phyloP scores from a whole-genome alignment of 1,140 invertebrate genomes.

The Paralvinella palmiformis region DNA sequence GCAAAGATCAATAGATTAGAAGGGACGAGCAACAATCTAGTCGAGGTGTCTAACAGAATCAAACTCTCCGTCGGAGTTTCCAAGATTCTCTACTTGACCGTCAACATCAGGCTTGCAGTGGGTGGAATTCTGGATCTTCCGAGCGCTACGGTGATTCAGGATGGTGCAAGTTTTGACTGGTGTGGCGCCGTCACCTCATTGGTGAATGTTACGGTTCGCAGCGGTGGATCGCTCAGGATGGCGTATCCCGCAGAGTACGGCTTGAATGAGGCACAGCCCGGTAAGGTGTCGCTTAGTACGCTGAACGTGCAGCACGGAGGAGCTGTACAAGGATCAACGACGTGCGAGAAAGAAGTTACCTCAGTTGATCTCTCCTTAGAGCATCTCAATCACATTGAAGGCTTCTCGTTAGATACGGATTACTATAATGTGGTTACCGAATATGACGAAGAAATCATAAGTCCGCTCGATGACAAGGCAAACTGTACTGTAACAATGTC shows the following conservation, averaged over 20 bases:
- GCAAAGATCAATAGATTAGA: slow-evolving; percentile 21
- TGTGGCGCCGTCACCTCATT: slow-evolving; percentile 27
- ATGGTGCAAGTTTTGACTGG: slow-evolving; percentile 23
- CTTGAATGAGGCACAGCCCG: neutral
- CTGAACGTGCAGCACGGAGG: too few relatives aligned
- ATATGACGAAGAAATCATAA: too few relatives aligned
- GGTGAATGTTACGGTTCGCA: slow-evolving; percentile 15
- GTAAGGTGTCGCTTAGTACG: too few relatives aligned
- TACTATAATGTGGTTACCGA: too few relatives aligned
- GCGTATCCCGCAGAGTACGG: neutral
- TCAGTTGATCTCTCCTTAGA: too few relatives aligned
- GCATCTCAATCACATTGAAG: too few relatives aligned
- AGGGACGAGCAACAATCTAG: slow-evolving; percentile 16
- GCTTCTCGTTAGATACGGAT: too few relatives aligned
- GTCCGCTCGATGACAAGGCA: too few relatives aligned
- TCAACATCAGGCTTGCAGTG: neutral
- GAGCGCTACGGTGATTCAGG: slow-evolving; percentile 24
- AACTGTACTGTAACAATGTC: too few relatives aligned
- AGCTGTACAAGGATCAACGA: too few relatives aligned
- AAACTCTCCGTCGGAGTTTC: neutral
- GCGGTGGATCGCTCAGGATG: neutral
- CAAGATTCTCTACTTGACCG: neutral
- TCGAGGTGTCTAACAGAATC: slow-evolving; percentile 17
- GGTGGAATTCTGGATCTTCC: slow-evolving; percentile 29
- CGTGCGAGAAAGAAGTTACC: too few relatives aligned